Evolutionary conservation across 2,113 vertebrate genomes (phyloP), one percentile per base, ranked within the genome.

Genomic region (Pterocles gutturalis): DNA sequence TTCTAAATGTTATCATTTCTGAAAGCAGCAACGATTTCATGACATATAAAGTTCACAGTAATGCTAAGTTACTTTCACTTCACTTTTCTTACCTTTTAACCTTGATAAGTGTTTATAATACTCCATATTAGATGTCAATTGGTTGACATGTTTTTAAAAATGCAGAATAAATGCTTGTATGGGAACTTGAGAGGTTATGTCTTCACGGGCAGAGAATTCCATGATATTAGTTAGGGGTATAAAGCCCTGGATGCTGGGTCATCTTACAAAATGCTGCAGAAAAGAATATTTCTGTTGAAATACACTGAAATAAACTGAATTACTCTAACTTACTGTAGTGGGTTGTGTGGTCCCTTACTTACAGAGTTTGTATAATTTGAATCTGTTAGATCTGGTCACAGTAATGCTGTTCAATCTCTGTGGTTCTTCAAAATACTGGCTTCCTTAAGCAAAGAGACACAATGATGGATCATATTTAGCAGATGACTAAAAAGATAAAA

Each of bases 1-100:
- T 98, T 97, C 66, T 91, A 96, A 96, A 93, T 82, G 48, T 58
- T 97, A 71, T 55, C 14, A 38, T 91, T 92, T 92, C 73, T 91
- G 91, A 90, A 95, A 97, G 85, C 72, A 93, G 66, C 55, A 93
- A 89, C 0, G 1, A 90, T 94, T 94, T 75, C 43, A 28, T 97
- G 96, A 97, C 89, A 89, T 97, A 96, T 83, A 93, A 97, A 97
- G 94, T 97, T 97, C 94, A 97, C 77, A 89, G 66, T 48, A 71
- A 17, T 92, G 64, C 55, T 89, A 95, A 41, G 76, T 97, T 90
- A 57, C 18, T 78, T 81, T 70, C 28, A 13, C 17, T 66, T 82
- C 36, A 51, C 24, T 90, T 90, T 38, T 76, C 54, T 81, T 80
- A 34, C 82, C 26, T 90, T 88, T 84, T 81, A 81, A 38, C 38